phyloP scores from a whole-genome alignment of 2,888 invertebrate species.

The Erannis defoliaria region DNA sequence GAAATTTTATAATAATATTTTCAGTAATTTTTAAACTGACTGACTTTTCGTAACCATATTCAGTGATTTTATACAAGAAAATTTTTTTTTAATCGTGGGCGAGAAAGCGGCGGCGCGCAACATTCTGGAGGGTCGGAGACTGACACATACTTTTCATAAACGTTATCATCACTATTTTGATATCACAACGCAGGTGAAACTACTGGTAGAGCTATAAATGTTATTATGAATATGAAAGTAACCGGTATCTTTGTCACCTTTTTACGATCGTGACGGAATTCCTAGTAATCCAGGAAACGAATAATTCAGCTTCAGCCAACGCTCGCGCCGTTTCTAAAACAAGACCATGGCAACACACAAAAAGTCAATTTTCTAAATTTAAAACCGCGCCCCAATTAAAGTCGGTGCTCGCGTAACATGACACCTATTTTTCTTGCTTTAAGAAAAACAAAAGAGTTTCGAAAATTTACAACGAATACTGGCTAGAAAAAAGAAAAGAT shows the following conservation, averaged over 20 bases:
- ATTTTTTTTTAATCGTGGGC: too few species aligned
- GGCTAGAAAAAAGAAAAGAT: slow-evolving; percentile 11
- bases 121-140: too few species aligned
- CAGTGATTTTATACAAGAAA: too few species aligned
- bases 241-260: neutral
- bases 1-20: too few species aligned
- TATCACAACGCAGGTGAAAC: too few species aligned
- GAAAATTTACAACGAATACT: slow-evolving; percentile 28
- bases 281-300: slow-evolving; percentile 27
- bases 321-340: slow-evolving; percentile 23
- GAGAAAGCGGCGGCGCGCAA: too few species aligned
- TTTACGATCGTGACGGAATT: slow-evolving; percentile 2
- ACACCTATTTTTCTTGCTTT: slow-evolving; percentile 63
- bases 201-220: too few species aligned
- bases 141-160: too few species aligned
- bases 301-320: slow-evolving; percentile 17
- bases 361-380: slow-evolving; percentile 67
- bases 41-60: too few species aligned
- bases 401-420: slow-evolving; percentile 60
- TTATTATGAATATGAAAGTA: too few species aligned
- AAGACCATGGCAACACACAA: slow-evolving; percentile 50
- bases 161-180: too few species aligned
- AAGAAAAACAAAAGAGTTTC: slow-evolving; percentile 44
- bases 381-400: slow-evolving; percentile 61
- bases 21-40: too few species aligned